phyloP scores from a whole-genome alignment of 2,797 vertebrate genomes.

The Gobionotothen gibberifrons region DNA sequence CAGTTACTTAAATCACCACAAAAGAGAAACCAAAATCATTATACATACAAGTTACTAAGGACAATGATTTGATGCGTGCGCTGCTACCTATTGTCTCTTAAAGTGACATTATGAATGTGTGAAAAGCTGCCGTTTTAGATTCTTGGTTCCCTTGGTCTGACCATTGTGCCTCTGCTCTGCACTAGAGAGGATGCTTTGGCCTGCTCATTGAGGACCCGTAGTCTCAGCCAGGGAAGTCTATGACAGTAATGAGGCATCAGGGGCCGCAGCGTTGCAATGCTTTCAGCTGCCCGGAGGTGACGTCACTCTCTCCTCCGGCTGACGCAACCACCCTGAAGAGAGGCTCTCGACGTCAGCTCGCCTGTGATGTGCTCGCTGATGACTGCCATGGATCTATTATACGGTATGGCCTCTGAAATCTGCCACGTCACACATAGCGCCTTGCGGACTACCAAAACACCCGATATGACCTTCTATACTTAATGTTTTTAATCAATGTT shows the following conservation, averaged over 20 bases:
- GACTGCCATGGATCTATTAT: conserved; percentile 39
- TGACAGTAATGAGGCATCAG: conserved; percentile 53
- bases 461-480: conserved; percentile 15
- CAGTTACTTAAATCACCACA: neutral
- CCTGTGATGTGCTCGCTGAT: conserved; percentile 39
- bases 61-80: neutral
- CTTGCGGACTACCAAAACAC: conserved; percentile 20
- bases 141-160: neutral
- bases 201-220: conserved; percentile 22
- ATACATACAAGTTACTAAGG: neutral
- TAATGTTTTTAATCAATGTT: conserved; percentile 25
- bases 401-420: conserved; percentile 26
- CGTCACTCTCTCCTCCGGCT: conserved; percentile 55
- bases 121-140: conserved; percentile 9
- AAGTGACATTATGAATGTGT: neutral
- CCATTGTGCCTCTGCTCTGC: conserved; percentile 9
- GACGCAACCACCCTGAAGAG: conserved; percentile 64
- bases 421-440: conserved; percentile 31
- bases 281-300: conserved; percentile 59
- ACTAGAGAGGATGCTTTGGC: conserved; percentile 25
- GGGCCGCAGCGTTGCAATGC: conserved; percentile 36
- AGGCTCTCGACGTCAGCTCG: conserved; percentile 54
- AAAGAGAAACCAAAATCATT: neutral
- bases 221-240: conserved; percentile 49
- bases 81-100: neutral